Evolutionary conservation across 2,113 vertebrate genomes (phyloP).

Genomic region (Struthidea cinerea): DNA sequence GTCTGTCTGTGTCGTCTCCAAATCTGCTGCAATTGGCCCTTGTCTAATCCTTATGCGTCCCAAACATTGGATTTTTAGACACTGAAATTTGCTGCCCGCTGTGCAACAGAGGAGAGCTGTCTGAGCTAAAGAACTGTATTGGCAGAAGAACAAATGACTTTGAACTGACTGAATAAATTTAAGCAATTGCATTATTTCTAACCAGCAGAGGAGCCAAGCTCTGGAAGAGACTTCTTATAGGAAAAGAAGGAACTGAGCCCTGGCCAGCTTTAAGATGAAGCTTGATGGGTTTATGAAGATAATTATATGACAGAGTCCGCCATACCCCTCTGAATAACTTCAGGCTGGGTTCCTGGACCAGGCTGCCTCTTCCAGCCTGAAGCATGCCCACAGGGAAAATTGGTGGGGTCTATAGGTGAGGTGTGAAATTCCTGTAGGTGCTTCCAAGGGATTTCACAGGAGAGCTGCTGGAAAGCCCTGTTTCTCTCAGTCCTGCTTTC

Average conservation of each 20-base stretch:
- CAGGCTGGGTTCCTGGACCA: not conserved
- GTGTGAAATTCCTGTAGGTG: not conserved
- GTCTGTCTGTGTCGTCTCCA: not conserved
- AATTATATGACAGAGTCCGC: not conserved
- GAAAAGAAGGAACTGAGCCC: conserved; percentile 7
- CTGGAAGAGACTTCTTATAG: not conserved
- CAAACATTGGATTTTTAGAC: not conserved
- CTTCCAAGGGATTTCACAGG: not conserved
- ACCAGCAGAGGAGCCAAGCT: not conserved
- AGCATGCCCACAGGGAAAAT: not conserved
- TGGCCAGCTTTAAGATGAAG: conserved; percentile 8
- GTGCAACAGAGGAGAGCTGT: not conserved
- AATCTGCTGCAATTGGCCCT: not conserved
- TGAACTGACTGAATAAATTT: conserved; percentile 45
- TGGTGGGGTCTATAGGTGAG: not conserved
- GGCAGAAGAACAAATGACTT: conserved; percentile 44
- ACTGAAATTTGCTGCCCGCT: not conserved
- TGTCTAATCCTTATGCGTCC: not conserved
- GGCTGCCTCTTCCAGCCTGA: not conserved
- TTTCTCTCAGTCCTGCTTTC: not conserved
- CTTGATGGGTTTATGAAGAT: conserved; percentile 12
- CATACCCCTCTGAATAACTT: not conserved
- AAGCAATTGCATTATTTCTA: conserved; percentile 41
- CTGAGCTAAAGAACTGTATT: conserved; percentile 20
- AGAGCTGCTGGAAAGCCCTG: not conserved